These are phyloP conservation scores for Drosophila sechellia DNA, from an alignment of 1,140 invertebrate genomes.

Conservation along the genomic window DNA sequence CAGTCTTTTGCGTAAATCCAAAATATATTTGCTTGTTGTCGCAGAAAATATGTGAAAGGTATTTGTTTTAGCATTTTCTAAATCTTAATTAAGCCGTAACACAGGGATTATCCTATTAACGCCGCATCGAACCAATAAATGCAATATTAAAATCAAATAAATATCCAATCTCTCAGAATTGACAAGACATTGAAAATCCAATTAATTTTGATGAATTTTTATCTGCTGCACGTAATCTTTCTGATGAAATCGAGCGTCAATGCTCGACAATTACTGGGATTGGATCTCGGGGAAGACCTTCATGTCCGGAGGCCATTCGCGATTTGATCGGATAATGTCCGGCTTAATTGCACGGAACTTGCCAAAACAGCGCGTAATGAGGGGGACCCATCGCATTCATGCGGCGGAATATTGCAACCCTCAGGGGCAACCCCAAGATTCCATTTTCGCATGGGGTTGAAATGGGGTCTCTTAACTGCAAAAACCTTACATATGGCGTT, in stretches of 20 bases:
- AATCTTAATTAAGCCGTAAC: too few species aligned
- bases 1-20: too few species aligned
- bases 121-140: conserved; percentile 53
- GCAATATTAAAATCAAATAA: conserved; percentile 55
- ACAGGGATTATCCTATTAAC: too few species aligned
- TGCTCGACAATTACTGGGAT: conserved; percentile 51
- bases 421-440: conserved; percentile 25
- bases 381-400: conserved; percentile 11
- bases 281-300: conserved; percentile 5
- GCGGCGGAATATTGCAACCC: conserved; percentile 40
- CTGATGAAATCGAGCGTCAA: conserved; percentile 70
- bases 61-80: too few species aligned
- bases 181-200: conserved; percentile 51
- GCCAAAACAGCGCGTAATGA: conserved; percentile 45
- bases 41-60: too few species aligned
- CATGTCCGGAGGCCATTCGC: conserved; percentile 36
- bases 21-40: too few species aligned
- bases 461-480: conserved; percentile 14
- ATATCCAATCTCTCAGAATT: conserved; percentile 24
- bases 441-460: conserved; percentile 6
- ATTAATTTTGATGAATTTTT: conserved; percentile 74
- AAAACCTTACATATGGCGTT: conserved; percentile 60
- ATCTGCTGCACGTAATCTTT: conserved; percentile 64
- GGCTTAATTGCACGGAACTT: conserved; percentile 72
- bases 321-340: conserved; percentile 54